A percentile compares a stretch with the other conserved stretches of the same genome.
phyloP scores from a whole-genome alignment of 2,888 invertebrate genomes.

The Parnassius smintheus region DNA sequence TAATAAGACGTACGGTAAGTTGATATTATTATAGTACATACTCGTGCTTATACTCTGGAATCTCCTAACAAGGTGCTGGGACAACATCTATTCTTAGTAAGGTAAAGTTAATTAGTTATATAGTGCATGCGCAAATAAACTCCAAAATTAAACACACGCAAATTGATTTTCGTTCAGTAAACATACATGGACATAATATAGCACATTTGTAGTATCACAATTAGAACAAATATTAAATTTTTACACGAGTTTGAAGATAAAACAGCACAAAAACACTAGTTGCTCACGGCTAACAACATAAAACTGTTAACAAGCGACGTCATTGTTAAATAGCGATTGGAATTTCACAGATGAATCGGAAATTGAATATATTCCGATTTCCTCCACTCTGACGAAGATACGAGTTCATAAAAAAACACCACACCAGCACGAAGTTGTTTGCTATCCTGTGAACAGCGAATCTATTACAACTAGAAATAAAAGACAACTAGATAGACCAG shows the following conservation, averaged over 20 bases:
- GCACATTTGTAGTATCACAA: constrained; percentile 57
- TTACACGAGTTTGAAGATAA: constrained; percentile 53
- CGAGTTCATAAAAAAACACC: constrained; percentile 85
- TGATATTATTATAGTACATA: constrained; percentile 43
- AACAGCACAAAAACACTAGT: constrained; percentile 67
- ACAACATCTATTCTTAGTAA: constrained; percentile 51
- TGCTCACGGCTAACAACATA: constrained; percentile 59
- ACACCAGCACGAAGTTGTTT: constrained; percentile 79
- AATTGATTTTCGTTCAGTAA: constrained; percentile 34
- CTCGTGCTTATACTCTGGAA: constrained; percentile 51
- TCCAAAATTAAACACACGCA: constrained; percentile 76
- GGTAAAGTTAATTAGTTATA: constrained; percentile 47
- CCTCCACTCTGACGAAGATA: constrained; percentile 90
- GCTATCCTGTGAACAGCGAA: constrained; percentile 79
- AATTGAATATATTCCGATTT: constrained; percentile 91
- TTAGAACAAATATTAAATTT: constrained; percentile 53
- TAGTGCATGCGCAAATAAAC: constrained; percentile 63
- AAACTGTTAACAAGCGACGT: constrained; percentile 42
- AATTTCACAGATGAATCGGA: constrained; percentile 87
- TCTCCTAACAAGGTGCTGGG: constrained; percentile 67
- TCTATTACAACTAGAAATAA: constrained; percentile 68
- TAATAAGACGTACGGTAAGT: constrained; percentile 66
- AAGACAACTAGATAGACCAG: constrained; percentile 71
- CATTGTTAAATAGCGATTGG: constrained; percentile 48
- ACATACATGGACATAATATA: constrained; percentile 31